Base-by-base conservation (phyloP, 2,113 vertebrate genomes). In the Aramus guarauna region DNA sequence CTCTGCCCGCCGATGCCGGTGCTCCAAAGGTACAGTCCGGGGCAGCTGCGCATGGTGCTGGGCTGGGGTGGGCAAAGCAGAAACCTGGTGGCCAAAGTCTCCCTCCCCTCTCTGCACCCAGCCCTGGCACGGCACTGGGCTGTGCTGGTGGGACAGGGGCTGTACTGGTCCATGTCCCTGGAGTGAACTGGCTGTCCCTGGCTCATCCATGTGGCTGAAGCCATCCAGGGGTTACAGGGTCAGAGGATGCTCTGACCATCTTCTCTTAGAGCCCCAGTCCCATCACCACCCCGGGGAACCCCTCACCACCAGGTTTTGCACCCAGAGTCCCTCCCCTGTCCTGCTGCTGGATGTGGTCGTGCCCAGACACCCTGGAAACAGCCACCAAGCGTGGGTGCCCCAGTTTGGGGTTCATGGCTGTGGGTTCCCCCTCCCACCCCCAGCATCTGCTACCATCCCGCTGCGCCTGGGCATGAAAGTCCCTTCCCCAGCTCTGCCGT, bases 171-270 rank as follows among this genome's bases (percentile, higher is more conserved):
- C 0, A 0, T 26, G 59, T 43, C 59, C 30, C 22, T 7, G 45
- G 24, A 18, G 5, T 1, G 32, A 71, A 55, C n/a, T 12, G 80
- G 26, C 48, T 76, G 67, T 71, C 7, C 21, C 19, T 63, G 23
- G 37, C 34, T 66, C 60, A 52, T 12, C 19, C 69, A 52, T 6
- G 23, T 71, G 79, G 26, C 63, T 60, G 73, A 64, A 89, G 45
- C 22, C 1, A 0, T 16, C 90, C 41, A 41, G 37, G 62, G 73
- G 8, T 58, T 36, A 48, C 0, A 1, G 19, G 36, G 17, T 55
- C 64, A 39, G 41, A 48, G 64, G 74, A 63, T 41, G 52, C 52
- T 59, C 74, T 72, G 73, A 32, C 41, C 29, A 19, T 39, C 62
- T 62, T 63, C 53, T 76, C 8, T 18, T 77, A 56, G 24, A 74